These are phyloP conservation scores for Phrynosoma blainvillii DNA, from an alignment of 2,113 vertebrate genomes.

Conservation along the genomic window DNA sequence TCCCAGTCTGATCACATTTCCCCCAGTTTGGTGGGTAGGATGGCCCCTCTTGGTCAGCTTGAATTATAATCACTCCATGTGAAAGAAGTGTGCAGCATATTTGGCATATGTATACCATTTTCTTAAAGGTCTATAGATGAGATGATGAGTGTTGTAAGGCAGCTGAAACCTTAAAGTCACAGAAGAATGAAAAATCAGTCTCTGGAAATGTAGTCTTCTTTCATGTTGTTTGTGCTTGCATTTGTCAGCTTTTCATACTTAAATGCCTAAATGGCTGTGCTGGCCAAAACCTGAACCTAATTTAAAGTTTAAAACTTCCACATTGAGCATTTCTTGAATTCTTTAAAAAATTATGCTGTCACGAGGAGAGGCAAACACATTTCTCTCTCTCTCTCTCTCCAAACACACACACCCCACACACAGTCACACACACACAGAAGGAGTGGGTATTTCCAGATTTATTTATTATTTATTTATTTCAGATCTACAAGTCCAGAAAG, in stretches of 20 bases:
- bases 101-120: conserved; percentile 8
- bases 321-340: conserved; percentile 30
- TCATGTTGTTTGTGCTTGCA: conserved; percentile 47
- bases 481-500: conserved; percentile 9
- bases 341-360: conserved; percentile 45
- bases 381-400: background rate
- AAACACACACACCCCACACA: too few species aligned
- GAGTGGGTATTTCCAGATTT: background rate
- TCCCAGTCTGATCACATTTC: background rate
- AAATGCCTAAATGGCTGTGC: conserved; percentile 43
- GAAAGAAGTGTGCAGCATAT: conserved; percentile 23
- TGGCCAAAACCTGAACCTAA: conserved; percentile 51
- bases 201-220: conserved; percentile 51
- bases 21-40: background rate
- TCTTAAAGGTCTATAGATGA: conserved; percentile 23
- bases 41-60: background rate
- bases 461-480: background rate
- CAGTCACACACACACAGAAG: background rate
- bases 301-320: conserved; percentile 44
- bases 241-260: conserved; percentile 54
- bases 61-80: background rate
- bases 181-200: conserved; percentile 27
- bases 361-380: background rate
- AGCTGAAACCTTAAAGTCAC: conserved; percentile 21
- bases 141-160: conserved; percentile 37